Conservation (phyloP, 2,113 vertebrate species). For the Maccullochella peelii region DNA sequence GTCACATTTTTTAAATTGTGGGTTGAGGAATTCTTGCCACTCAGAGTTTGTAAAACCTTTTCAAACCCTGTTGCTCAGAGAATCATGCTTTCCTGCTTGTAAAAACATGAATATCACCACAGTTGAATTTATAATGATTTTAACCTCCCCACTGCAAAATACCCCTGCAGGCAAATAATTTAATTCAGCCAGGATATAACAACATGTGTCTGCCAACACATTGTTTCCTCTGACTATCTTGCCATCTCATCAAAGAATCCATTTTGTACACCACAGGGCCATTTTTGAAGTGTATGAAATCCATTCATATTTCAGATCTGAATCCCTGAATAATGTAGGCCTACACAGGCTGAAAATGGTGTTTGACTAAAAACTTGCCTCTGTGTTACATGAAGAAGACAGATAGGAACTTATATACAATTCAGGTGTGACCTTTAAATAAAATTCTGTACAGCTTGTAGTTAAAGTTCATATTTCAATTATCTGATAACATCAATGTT, state of each 20-base stretch:
- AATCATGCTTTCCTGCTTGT: background rate
- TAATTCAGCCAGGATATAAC: background rate
- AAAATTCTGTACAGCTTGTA: too few relatives aligned
- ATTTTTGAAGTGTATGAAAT: constrained; percentile 40
- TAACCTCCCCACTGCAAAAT: background rate
- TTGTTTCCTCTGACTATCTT: constrained; percentile 6
- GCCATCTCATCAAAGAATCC: constrained; percentile 33
- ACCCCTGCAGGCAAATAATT: constrained; percentile 6
- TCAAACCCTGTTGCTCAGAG: background rate
- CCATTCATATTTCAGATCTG: constrained; percentile 43
- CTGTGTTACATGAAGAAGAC: background rate
- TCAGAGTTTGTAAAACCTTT: background rate
- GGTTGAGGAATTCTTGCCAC: background rate
- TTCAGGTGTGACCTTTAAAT: background rate
- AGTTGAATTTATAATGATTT: background rate
- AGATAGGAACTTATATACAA: background rate
- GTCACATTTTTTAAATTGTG: background rate
- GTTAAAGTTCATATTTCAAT: background rate
- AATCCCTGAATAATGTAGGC: constrained; percentile 35
- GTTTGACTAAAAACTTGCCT: background rate
- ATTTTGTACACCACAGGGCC: constrained; percentile 41
- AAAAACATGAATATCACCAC: constrained; percentile 19
- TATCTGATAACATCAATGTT: background rate
- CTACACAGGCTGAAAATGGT: background rate
- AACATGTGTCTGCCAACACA: constrained; percentile 14